Percentiles rank a stretch among this genome's conserved stretches.
Evolutionary conservation across 2,888 invertebrate genomes (phyloP).

Genomic region (Gnatocerus cornutus): DNA sequence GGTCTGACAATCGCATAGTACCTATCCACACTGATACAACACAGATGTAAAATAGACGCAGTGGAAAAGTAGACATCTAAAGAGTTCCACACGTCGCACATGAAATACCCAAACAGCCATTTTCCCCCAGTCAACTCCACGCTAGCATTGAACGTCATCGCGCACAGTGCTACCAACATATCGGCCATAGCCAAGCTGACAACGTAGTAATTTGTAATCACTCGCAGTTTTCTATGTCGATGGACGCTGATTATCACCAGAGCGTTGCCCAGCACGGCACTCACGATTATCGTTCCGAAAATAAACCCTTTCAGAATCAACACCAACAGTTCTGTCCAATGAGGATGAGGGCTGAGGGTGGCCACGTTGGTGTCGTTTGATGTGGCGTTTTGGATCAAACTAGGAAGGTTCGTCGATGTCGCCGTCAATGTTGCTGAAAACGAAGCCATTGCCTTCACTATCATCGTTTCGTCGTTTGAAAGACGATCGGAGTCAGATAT

Average conservation of each 20-base stretch:
- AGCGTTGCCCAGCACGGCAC: conserved; percentile 93
- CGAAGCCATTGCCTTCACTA: conserved; percentile 71
- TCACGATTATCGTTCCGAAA: conserved; percentile 90
- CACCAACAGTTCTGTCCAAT: conserved; percentile 75
- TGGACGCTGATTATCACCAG: conserved; percentile 91
- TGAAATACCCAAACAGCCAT: conserved; percentile 92
- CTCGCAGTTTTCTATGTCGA: conserved; percentile 85
- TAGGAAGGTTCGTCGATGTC: conserved; percentile 61
- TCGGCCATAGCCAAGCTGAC: conserved; percentile 96
- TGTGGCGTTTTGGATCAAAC: conserved; percentile 61
- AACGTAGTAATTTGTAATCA: conserved; percentile 96
- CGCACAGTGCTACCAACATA: conserved; percentile 91
- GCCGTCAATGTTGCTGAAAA: conserved; percentile 67
- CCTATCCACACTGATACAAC: conserved; percentile 95
- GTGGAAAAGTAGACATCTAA: conserved; percentile 95
- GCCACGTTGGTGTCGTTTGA: conserved; percentile 64
- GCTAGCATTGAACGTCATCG: conserved; percentile 94
- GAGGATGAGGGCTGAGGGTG: conserved; percentile 65
- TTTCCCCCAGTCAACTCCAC: conserved; percentile 85
- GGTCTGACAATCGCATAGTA: conserved; percentile 92
- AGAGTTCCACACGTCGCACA: conserved; percentile 97
- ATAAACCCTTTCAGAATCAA: conserved; percentile 83
- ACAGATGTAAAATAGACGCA: conserved; percentile 93
- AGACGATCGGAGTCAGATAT: conserved; percentile 17
- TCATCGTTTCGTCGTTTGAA: conserved; percentile 61